Percentiles rank a stretch among this genome's conserved stretches.
Conservation (phyloP, 2,888 invertebrate species). For the Eutolmus rufibarbis region DNA sequence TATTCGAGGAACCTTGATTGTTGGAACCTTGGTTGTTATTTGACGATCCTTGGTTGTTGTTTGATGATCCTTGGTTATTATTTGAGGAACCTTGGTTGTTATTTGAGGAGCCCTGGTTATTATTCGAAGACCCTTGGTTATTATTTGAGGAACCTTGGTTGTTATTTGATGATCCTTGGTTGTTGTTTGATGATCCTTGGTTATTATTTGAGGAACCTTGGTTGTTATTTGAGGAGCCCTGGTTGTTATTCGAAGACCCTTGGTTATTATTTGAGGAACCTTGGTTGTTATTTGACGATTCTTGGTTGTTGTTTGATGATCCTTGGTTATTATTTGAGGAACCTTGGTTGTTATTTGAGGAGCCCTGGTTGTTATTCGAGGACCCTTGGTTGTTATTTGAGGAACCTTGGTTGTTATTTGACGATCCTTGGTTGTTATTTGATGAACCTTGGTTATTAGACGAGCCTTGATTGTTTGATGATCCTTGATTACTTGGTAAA, state of each 20-base stretch:
- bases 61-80: conserved; percentile 37
- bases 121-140: conserved; percentile 39
- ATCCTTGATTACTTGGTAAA: not conserved
- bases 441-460: conserved; percentile 26
- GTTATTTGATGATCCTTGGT: conserved; percentile 40
- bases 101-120: conserved; percentile 42
- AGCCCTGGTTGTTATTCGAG: conserved; percentile 36
- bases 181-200: conserved; percentile 38
- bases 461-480: conserved; percentile 40
- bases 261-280: not conserved
- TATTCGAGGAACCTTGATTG: conserved; percentile 35
- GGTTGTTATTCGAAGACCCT: not conserved
- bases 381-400: conserved; percentile 43
- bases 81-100: conserved; percentile 27
- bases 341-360: conserved; percentile 45
- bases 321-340: conserved; percentile 37
- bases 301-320: not conserved
- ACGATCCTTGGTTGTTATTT: not conserved
- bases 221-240: not conserved
- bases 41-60: conserved; percentile 44
- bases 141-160: not conserved
- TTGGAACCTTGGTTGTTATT: conserved; percentile 36
- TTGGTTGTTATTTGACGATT: conserved; percentile 27
- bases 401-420: conserved; percentile 33
- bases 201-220: conserved; percentile 30